These are phyloP conservation scores for Marronus borbonicus DNA, from an alignment of 2,888 invertebrate genomes.

Conservation along the genomic window DNA sequence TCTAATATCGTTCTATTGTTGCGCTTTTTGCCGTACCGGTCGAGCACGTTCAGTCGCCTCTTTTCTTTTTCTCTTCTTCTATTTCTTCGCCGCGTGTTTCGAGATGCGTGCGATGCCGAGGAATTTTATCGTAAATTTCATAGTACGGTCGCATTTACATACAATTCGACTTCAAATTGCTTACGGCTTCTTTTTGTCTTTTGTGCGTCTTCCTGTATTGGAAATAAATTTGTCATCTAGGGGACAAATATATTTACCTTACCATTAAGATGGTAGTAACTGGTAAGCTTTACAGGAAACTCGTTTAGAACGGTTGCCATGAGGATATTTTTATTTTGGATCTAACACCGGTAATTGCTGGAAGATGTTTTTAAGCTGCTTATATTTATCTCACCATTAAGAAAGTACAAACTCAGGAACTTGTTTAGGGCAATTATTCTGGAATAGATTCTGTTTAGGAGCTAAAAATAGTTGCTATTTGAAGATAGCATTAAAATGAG, in stretches of 20 bases:
- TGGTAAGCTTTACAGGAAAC: too few species aligned
- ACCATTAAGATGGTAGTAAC: background rate
- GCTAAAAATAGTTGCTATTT: too few species aligned
- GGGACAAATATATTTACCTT: slow-evolving; percentile 10
- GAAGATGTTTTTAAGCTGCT: too few species aligned
- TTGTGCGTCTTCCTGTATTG: slow-evolving; percentile 27
- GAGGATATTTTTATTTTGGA: too few species aligned
- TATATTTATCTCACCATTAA: too few species aligned
- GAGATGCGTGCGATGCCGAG: slow-evolving; percentile 34
- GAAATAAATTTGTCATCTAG: slow-evolving; percentile 30
- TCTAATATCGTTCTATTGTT: slow-evolving; percentile 41
- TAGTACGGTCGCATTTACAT: slow-evolving; percentile 32
- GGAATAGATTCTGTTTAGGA: too few species aligned
- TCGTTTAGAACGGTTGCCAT: too few species aligned
- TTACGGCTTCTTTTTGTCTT: slow-evolving; percentile 17
- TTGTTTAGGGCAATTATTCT: too few species aligned
- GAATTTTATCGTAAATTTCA: slow-evolving; percentile 41
- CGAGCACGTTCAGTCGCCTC: slow-evolving; percentile 28
- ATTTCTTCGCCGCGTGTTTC: slow-evolving; percentile 1
- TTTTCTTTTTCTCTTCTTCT: background rate
- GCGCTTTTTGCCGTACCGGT: slow-evolving; percentile 34
- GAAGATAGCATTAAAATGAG: too few species aligned
- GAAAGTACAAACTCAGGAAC: too few species aligned
- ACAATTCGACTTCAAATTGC: slow-evolving; percentile 43
- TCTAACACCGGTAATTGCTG: too few species aligned